phyloP scores from a whole-genome alignment of 2,888 invertebrate genomes.

The Leptura quadrifasciata region DNA sequence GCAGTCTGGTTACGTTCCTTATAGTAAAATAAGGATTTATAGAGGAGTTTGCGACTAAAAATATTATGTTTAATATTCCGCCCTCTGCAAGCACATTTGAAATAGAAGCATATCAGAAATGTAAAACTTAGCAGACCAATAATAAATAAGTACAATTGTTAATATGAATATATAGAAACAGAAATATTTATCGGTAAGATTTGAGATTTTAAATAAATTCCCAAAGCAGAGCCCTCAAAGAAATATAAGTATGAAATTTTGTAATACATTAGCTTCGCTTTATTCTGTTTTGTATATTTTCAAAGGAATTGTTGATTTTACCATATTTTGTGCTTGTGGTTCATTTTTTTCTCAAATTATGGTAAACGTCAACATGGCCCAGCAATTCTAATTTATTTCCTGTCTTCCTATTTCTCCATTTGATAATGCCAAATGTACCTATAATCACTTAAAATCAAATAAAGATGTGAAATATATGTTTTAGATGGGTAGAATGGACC shows the following conservation, averaged over 20 bases:
- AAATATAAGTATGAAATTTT: conserved; percentile 6
- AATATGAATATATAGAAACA: background rate
- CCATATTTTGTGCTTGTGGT: conserved; percentile 17
- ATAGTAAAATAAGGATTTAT: too few relatives aligned
- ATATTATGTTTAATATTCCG: too few relatives aligned
- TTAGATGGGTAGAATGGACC: conserved; percentile 65
- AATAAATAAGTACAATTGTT: conserved; percentile 20
- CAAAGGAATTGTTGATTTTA: conserved; percentile 9
- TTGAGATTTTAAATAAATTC: too few relatives aligned
- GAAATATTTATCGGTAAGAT: background rate
- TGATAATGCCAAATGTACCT: conserved; percentile 68
- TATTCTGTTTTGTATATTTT: conserved; percentile 1
- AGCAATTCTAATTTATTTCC: conserved; percentile 55
- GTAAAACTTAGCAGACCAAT: conserved; percentile 1
- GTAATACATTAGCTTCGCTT: background rate
- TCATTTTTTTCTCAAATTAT: conserved; percentile 18
- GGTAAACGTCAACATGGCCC: conserved; percentile 18
- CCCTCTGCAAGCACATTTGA: too few relatives aligned
- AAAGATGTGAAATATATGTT: conserved; percentile 67
- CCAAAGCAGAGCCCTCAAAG: background rate
- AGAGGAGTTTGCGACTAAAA: too few relatives aligned
- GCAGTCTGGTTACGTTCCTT: too few relatives aligned
- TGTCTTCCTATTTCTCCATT: conserved; percentile 64
- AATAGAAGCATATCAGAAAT: conserved; percentile 10
- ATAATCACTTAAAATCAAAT: conserved; percentile 65